Conservation (phyloP, 2,113 vertebrate genomes). For the Falco punctatus region DNA sequence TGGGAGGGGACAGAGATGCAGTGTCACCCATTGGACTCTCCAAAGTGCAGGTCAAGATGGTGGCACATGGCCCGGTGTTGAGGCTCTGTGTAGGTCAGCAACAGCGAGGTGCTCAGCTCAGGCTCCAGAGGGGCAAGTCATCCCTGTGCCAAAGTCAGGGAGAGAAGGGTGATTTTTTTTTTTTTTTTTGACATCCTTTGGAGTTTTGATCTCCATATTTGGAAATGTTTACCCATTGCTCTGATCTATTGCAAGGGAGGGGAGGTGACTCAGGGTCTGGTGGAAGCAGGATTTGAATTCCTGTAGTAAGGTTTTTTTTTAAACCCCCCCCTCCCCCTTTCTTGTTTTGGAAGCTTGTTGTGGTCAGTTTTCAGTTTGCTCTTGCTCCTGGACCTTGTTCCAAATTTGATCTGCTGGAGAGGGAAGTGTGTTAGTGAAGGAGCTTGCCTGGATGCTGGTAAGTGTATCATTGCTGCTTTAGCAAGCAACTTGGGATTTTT, state of each 20-base stretch:
- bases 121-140: conserved; percentile 79
- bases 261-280: conserved; percentile 85
- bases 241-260: conserved; percentile 88
- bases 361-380: conserved; percentile 70
- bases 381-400: conserved; percentile 62
- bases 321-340: background rate
- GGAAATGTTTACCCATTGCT: conserved; percentile 98
- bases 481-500: background rate
- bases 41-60: background rate
- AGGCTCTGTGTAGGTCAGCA: background rate
- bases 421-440: conserved; percentile 23
- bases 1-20: background rate
- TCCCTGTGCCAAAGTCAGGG: conserved; percentile 80
- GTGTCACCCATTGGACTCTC: background rate
- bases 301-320: conserved; percentile 64
- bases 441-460: conserved; percentile 59
- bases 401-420: conserved; percentile 41
- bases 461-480: conserved; percentile 63
- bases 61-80: fast-evolving
- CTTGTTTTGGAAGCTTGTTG: conserved; percentile 71
- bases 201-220: conserved; percentile 95
- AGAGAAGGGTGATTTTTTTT: conserved; percentile 82
- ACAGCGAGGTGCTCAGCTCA: conserved; percentile 59
- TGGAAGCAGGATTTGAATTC: conserved; percentile 84
- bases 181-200: conserved; percentile 82